phyloP scores from a whole-genome alignment of 2,888 invertebrate genomes.

The Acleris literana region DNA sequence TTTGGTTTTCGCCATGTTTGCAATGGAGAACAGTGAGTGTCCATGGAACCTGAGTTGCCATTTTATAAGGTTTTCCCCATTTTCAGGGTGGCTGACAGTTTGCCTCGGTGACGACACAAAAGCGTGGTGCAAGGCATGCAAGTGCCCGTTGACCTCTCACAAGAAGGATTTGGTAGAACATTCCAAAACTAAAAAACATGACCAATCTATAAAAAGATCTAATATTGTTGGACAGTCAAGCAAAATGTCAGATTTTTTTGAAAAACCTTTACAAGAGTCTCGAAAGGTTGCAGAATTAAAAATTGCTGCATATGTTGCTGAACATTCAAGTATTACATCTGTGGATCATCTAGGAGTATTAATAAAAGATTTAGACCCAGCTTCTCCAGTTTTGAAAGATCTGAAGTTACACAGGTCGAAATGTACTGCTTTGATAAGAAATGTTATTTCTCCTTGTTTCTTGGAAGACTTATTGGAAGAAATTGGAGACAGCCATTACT shows the following conservation, averaged over 20 bases:
- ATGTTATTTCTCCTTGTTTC: constrained; percentile 21
- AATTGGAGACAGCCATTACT: constrained; percentile 5
- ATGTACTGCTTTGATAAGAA: constrained; percentile 13
- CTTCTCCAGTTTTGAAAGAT: neutral
- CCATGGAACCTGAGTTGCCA: neutral
- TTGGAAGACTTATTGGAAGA: constrained; percentile 20
- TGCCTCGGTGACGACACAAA: neutral
- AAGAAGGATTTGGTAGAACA: constrained; percentile 1
- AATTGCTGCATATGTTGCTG: too few species aligned
- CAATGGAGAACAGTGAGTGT: too few species aligned
- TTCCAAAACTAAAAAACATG: constrained; percentile 1
- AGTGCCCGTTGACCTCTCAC: neutral
- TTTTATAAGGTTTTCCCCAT: neutral
- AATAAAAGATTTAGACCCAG: neutral
- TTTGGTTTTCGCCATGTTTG: too few species aligned
- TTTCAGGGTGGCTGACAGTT: constrained; percentile 2
- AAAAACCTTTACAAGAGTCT: neutral
- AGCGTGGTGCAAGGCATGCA: constrained; percentile 1
- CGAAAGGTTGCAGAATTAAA: neutral
- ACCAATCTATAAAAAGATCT: neutral
- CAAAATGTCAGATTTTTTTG: neutral
- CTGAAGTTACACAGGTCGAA: neutral
- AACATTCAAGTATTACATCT: neutral
- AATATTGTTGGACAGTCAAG: neutral
- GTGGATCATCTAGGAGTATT: constrained; percentile 1